Evolutionary conservation across 2,113 vertebrate species (phyloP), one percentile per base, ranked within the genome.

Genomic region (Thryonomys swinderianus): DNA sequence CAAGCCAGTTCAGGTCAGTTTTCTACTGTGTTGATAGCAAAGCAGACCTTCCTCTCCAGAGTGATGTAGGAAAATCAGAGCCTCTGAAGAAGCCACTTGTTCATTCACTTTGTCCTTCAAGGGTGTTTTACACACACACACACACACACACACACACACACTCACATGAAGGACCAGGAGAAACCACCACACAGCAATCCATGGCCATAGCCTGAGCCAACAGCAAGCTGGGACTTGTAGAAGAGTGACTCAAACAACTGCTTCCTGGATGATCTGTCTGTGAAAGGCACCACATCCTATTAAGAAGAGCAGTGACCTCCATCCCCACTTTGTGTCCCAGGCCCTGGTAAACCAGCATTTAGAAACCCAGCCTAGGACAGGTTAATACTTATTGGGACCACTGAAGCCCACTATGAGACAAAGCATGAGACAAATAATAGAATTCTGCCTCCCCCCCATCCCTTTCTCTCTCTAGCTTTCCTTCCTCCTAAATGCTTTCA

Each of bases 401-500:
- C 40, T 3, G 34, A 92, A 76, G 27, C 37, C 71, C 30, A 76
- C 64, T 45, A 7, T 23, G 66, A 91, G 62, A 76, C 57, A 80
- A 95, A 96, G 32, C 84, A 87, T 87, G 85, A 85, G 40, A 66
- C 80, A 84, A 27, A 73, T 37, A 18, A n/a, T 61, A 78, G 61
- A 67, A 84, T 37, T 30, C 73, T 37, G 2, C 25, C 74, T 89
- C 73, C 23, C 40, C 42, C 59, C 48, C 27, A 12, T 30, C 8
- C 51, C 45, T 42, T 67, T 82, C 66, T 57, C 30, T 69, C 40
- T 90, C 25, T 79, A 11, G 20, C 73, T 93, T 85, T 45, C 37
- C 59, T 53, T 87, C 40, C 45, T 96, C 62, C 55, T 88, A 88
- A 93, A 64, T 80, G 86, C 20, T 66, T 90, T 85, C 8, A 88